Base-by-base conservation (phyloP, 2,113 vertebrate species). In the Erythrocercus mccallii region DNA sequence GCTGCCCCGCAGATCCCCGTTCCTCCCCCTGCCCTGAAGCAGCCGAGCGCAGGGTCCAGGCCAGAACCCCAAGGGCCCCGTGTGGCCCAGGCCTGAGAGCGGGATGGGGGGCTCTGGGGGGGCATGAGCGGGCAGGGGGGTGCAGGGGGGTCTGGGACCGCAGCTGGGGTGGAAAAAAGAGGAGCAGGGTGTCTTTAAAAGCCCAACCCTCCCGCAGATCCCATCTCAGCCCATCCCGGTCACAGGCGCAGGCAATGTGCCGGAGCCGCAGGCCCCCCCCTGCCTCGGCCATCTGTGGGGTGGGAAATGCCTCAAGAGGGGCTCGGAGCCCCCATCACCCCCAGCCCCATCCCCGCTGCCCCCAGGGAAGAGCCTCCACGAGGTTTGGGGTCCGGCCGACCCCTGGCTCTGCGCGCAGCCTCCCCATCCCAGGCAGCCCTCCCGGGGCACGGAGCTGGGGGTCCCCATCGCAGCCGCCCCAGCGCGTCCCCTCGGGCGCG, bases 281-380 rank as follows among this genome's bases (percentile, higher is more conserved):
- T 3, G 77, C 53, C 16, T 11, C n/a, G 4, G 17, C 92, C 74
- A 87, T 90, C 86, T 80, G 90, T 58, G 72, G 64, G 84, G 91
- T 66, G 74, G 65, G 44, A 62, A 90, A 48, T 21, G 58, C 19
- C 78, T 69, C 90, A 23, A 64, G 33, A 44, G 53, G 40, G 85
- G 85, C 90, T 48, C 53, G 4, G 37, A 86, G 44, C 47, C 86
- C 86, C 85, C 50, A 0, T 8, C 19, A 6, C 53, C 71, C 82
- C 78, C 37, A 22, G 8, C 70, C 71, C 47, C 71, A 35, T 22
- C 14, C 14, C 78, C 12, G 3, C n/a, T 18, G 69, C 62, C 73
- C 76, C 58, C 33, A 11, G 5, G 28, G 20, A 38, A 0, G 6
- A 21, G 6, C 8, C 8, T 25, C 38, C 5, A 5, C 1, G 0